Base-by-base conservation (phyloP, 1,140 invertebrate species). In the Proales similis region DNA sequence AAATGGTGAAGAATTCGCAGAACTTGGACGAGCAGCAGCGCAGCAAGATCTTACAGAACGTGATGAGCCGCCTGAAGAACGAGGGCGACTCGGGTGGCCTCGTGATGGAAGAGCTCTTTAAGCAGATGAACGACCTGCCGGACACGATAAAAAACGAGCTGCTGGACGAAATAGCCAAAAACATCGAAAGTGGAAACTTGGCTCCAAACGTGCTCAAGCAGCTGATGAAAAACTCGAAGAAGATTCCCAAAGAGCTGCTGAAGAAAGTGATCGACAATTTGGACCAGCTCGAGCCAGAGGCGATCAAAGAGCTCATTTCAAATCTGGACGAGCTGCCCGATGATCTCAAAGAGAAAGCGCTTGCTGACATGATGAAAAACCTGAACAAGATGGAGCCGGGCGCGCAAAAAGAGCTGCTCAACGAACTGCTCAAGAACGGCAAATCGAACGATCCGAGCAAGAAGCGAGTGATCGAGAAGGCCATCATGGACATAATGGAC, bases 1-100 rank as follows among this genome's bases (percentile, higher is more conserved):
- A 57, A 57, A 57, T 57, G 11, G 36, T 57, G 3, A 57, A 57
- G 32, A 57, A 57, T 57, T 57, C 51, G 11, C 33, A 57, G 45
- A 42, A 57, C 45, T 42, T 57, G 32, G 51, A 42, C 36, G 33
- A 39, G 20, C 36, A 57, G n/a, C 17, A 42, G 32, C 14, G 51
- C 17, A 42, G 20, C 19, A 57, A 57, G 45, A 57, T 57, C 27
- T 39, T 57, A 2, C 27, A 42, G 30, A 42, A 57, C 7, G 51
- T 57, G 9, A 42, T 57, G 36, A 26, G 45, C 39, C 39, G 45
- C 9, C 22, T 57, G 4, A 57, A 57, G 12, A 42, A 57, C 19
- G 14, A 36, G 14, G 14, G 33, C 14, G 38, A 38, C 30, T 24
- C 45, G 29, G 36, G 36, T 22, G 24, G 32, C 30, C 17, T 14